Percentiles rank a stretch among this genome's conserved stretches.
phyloP scores from a whole-genome alignment of 2,888 invertebrate species.

The Matsumyia berberina region DNA sequence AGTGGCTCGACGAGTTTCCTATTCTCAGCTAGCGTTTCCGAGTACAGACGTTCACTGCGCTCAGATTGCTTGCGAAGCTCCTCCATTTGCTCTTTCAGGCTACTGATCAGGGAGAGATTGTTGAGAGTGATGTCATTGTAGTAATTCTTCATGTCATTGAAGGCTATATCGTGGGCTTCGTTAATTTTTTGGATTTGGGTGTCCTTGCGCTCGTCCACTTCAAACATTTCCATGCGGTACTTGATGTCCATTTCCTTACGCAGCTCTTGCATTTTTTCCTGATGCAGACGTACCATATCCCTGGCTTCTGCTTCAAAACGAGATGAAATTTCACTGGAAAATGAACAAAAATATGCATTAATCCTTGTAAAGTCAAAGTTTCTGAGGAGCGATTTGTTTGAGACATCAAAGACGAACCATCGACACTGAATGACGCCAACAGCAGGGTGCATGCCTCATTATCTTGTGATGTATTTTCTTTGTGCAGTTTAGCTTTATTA shows the following conservation, averaged over 20 bases:
- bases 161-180: slow-evolving; percentile 92
- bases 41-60: slow-evolving; percentile 88
- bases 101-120: slow-evolving; percentile 95
- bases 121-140: slow-evolving; percentile 97
- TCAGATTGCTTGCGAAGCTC: slow-evolving; percentile 91
- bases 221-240: slow-evolving; percentile 92
- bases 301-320: slow-evolving; percentile 88
- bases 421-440: not conserved
- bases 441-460: slow-evolving; percentile 27
- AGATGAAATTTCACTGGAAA: slow-evolving; percentile 86
- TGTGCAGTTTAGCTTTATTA: slow-evolving; percentile 40
- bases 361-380: slow-evolving; percentile 16
- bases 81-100: slow-evolving; percentile 94
- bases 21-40: slow-evolving; percentile 87
- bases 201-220: slow-evolving; percentile 96
- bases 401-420: not conserved
- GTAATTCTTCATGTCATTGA: slow-evolving; percentile 96
- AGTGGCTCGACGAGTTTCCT: slow-evolving; percentile 90
- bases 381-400: slow-evolving; percentile 11
- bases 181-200: slow-evolving; percentile 92
- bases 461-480: slow-evolving; percentile 8
- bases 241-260: slow-evolving; percentile 90
- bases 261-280: slow-evolving; percentile 89
- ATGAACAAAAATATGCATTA: slow-evolving; percentile 60
- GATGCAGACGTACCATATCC: slow-evolving; percentile 86